Percentiles rank a stretch among this genome's conserved stretches.
Evolutionary conservation across 2,113 vertebrate species (phyloP).

Genomic region (Anolis carolinensis): DNA sequence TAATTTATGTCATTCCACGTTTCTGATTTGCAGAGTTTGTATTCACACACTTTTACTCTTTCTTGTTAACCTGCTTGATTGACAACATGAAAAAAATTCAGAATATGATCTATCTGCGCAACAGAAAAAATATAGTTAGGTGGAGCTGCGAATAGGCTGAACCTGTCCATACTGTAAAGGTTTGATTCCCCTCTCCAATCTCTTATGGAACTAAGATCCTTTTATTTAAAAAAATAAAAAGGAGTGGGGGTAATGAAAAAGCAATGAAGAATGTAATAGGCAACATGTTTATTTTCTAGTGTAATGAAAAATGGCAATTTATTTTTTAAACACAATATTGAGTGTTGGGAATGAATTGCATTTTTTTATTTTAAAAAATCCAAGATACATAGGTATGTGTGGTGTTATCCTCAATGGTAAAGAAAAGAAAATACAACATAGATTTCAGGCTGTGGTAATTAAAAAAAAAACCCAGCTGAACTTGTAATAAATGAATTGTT

Average conservation of each 20-base stretch:
- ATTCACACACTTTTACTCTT: background rate
- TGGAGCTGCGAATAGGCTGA: background rate
- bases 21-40: rapidly evolving
- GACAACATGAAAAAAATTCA: background rate
- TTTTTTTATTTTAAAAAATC: too few species aligned
- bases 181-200: background rate
- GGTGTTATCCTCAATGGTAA: background rate
- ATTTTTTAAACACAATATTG: too few species aligned
- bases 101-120: background rate
- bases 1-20: too few species aligned
- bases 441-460: background rate
- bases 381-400: background rate
- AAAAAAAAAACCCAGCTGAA: too few species aligned
- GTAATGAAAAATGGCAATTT: too few species aligned
- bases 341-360: too few species aligned
- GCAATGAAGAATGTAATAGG: too few species aligned
- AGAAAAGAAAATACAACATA: background rate
- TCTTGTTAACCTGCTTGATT: background rate
- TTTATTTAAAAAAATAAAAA: background rate
- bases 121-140: rapidly evolving
- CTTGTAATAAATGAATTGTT: too few species aligned
- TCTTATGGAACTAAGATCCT: background rate
- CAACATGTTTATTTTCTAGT: too few species aligned
- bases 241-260: too few species aligned
- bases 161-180: background rate